These are phyloP conservation scores for Tapera naevia DNA, from an alignment of 2,797 vertebrate genomes.

Conservation along the genomic window DNA sequence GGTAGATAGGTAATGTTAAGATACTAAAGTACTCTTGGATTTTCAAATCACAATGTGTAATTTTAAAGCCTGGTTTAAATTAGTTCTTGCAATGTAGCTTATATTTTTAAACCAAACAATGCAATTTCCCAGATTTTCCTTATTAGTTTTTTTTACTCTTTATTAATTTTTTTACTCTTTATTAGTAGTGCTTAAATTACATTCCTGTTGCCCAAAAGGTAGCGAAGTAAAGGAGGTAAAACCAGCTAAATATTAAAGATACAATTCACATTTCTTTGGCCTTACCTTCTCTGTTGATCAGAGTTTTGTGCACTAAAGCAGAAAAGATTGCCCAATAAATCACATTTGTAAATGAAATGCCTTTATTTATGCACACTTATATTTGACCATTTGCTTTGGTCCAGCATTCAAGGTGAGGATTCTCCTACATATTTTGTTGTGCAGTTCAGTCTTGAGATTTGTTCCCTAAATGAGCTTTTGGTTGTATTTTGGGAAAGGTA, in stretches of 20 bases:
- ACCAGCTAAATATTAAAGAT: background rate
- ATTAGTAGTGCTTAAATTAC: background rate
- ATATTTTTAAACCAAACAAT: background rate
- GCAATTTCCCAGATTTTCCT: no score
- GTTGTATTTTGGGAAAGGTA: background rate
- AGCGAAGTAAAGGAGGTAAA: background rate
- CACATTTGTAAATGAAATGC: background rate
- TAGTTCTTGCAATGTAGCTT: background rate
- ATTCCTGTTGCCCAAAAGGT: background rate
- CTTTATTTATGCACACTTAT: background rate
- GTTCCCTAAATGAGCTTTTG: background rate
- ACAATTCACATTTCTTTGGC: background rate
- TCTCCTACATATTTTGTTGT: background rate
- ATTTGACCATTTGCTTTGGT: background rate
- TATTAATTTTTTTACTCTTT: background rate
- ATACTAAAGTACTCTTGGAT: background rate
- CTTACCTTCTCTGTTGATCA: background rate
- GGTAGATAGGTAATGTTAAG: fast-evolving
- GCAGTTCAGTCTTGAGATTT: background rate
- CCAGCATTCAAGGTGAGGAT: background rate
- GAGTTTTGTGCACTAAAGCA: background rate
- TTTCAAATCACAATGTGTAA: background rate
- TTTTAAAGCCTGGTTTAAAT: background rate
- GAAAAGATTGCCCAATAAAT: background rate
- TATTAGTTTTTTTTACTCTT: background rate